Evolutionary conservation across 1,140 invertebrate species (phyloP), one percentile per base, ranked within the genome.

Genomic region (Aphidius ervi): DNA sequence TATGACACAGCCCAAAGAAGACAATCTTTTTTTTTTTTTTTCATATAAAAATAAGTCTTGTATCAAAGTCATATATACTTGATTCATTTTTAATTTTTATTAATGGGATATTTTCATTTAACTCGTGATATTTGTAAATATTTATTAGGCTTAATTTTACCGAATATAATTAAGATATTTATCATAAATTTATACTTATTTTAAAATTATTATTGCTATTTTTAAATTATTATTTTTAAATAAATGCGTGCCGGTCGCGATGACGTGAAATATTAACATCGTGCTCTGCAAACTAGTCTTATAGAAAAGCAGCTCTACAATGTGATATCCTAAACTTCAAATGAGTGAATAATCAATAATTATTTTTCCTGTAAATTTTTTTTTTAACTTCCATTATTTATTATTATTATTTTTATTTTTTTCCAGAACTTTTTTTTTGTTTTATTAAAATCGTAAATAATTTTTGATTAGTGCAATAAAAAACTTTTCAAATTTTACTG

Each of bases 311-410:
- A 71, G 68, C 69, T 71, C 67, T 74, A 75, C 65, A 71, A 75
- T 76, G 74, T 76, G 74, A 76, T 75, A 76, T 74, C 55, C 65
- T 31, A 62, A 58, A 59, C 55, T 69, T 67, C 62, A 49, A 54
- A 47, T 41, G 63, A 62, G 57, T 63, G 43, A 42, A 49, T 47
- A 37, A 52, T 65, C 45, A 54, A 41, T 55, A 66, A 66, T 46
- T 61, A 55, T 61, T 62, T 61, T 66, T 49, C 61, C 60, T 60
- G 63, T n/a, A 56, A 56, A 61, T 61, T 64, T 62, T 45, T 58
- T 63, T 62, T 66, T 54, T 62, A 10, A 49, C 5, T 50, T 37
- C 1, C 10, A 52, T 39, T 8, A 8, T 39, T 39, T 39, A 23
- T 52, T 6, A 52, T 52, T 9, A 39, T 52, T 39, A 6, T 52